These are phyloP conservation scores for Sepiola atlantica DNA, from an alignment of 2,888 invertebrate species.

Conservation along the genomic window DNA sequence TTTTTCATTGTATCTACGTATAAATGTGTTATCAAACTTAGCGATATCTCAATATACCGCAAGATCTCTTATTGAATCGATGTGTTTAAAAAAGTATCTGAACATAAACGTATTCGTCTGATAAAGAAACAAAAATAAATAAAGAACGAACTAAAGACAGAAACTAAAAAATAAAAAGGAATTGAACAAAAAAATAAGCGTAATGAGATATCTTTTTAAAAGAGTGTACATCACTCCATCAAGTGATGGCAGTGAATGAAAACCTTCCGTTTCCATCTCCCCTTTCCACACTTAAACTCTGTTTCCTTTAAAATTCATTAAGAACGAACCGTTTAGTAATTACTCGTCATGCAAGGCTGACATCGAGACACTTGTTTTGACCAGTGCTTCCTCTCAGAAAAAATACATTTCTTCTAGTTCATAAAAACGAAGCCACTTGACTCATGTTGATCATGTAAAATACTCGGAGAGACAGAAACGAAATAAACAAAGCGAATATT, in stretches of 20 bases:
- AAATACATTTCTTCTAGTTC: not conserved
- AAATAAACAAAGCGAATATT: too few relatives aligned
- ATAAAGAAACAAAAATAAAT: too few relatives aligned
- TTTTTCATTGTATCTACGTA: too few relatives aligned
- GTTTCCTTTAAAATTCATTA: slow-evolving; percentile 8
- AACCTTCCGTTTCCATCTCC: not conserved
- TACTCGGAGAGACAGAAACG: too few relatives aligned
- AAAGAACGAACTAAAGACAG: too few relatives aligned
- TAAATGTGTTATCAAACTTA: too few relatives aligned
- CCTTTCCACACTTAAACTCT: not conserved
- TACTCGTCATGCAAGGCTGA: not conserved
- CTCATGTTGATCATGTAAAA: not conserved
- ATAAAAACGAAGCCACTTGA: not conserved
- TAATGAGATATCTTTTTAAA: not conserved
- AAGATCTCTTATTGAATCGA: too few relatives aligned
- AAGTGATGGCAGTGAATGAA: not conserved
- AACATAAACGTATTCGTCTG: too few relatives aligned
- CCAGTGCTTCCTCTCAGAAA: not conserved
- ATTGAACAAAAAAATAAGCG: not conserved
- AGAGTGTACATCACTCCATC: not conserved
- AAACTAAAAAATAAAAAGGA: too few relatives aligned
- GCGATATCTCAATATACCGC: too few relatives aligned
- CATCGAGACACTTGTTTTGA: not conserved
- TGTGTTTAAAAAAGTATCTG: too few relatives aligned
- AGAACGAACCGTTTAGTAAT: slow-evolving; percentile 32